Percentiles rank a stretch among this genome's conserved stretches.
These are phyloP conservation scores for Taenioides sp. DNA, from an alignment of 2,797 vertebrate genomes.

Conservation along the genomic window DNA sequence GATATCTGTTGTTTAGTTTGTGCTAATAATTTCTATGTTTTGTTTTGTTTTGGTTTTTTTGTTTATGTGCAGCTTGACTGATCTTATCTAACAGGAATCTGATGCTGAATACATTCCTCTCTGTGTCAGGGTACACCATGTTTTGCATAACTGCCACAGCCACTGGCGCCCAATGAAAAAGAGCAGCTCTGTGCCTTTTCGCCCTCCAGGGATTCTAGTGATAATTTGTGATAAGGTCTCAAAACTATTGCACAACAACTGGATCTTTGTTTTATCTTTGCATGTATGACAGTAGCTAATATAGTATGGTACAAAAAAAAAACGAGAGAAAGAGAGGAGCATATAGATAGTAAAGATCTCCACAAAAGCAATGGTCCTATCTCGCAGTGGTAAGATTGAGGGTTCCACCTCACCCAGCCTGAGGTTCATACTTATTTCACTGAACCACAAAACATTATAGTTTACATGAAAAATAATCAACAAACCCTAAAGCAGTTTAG, in stretches of 20 bases:
- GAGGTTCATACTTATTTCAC: not conserved
- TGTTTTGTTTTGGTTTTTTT: conserved; percentile 23
- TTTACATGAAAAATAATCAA: not conserved
- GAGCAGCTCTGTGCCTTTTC: conserved; percentile 37
- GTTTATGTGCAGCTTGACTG: conserved; percentile 12
- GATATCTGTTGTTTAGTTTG: not conserved
- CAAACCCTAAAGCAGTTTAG: too few species aligned
- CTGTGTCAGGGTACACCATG: conserved; percentile 25
- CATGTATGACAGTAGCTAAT: conserved; percentile 15
- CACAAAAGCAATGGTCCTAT: not conserved
- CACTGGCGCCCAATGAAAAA: conserved; percentile 51
- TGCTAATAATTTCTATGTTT: not conserved
- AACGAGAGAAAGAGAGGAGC: not conserved
- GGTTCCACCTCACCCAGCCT: not conserved
- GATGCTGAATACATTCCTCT: conserved; percentile 45
- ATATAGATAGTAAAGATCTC: not conserved
- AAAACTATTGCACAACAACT: conserved; percentile 47
- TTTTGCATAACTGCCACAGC: conserved; percentile 79
- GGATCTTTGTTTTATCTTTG: conserved; percentile 33
- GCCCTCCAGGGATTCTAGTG: conserved; percentile 26
- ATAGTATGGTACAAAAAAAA: not conserved
- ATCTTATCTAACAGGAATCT: conserved; percentile 19
- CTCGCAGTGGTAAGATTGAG: not conserved
- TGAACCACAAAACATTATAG: not conserved
- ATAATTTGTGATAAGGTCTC: conserved; percentile 30